A percentile compares a stretch with the other conserved stretches of the same genome.
Conservation (phyloP, 2,113 vertebrate genomes). For the Procavia capensis region DNA sequence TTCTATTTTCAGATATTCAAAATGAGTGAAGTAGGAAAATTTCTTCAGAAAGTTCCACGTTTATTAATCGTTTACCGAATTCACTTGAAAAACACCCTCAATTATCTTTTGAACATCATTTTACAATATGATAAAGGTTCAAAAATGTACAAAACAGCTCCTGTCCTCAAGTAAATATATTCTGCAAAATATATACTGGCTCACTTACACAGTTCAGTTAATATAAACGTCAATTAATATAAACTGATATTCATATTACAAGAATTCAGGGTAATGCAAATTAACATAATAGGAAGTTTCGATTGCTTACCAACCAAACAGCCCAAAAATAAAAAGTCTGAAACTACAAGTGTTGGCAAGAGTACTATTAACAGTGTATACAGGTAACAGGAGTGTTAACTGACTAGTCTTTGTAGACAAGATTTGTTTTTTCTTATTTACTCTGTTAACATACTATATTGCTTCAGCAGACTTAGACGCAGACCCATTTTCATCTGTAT, state of each 20-base stretch:
- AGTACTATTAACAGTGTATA: neutral
- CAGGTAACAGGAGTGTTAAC: neutral
- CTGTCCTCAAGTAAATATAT: neutral
- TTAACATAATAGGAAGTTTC: neutral
- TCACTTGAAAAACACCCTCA: neutral
- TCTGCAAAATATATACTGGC: neutral
- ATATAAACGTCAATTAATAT: neutral
- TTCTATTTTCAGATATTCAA: conserved; percentile 35
- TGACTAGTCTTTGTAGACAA: neutral
- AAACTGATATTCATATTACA: neutral
- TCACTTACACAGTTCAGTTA: neutral
- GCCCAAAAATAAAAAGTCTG: neutral
- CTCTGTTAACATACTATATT: neutral
- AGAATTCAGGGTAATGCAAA: conserved; percentile 4
- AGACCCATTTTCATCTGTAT: neutral
- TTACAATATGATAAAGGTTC: neutral
- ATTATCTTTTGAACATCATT: neutral
- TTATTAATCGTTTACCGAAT: conserved; percentile 24
- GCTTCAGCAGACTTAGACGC: neutral
- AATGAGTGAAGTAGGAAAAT: neutral
- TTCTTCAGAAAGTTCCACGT: neutral
- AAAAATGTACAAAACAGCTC: neutral
- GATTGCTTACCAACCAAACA: conserved; percentile 29
- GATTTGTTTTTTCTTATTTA: neutral
- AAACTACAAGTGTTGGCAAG: neutral